Evolutionary conservation across 2,797 vertebrate species (phyloP), one percentile per base, ranked within the genome.

Genomic region (Enteromius viviparus): DNA sequence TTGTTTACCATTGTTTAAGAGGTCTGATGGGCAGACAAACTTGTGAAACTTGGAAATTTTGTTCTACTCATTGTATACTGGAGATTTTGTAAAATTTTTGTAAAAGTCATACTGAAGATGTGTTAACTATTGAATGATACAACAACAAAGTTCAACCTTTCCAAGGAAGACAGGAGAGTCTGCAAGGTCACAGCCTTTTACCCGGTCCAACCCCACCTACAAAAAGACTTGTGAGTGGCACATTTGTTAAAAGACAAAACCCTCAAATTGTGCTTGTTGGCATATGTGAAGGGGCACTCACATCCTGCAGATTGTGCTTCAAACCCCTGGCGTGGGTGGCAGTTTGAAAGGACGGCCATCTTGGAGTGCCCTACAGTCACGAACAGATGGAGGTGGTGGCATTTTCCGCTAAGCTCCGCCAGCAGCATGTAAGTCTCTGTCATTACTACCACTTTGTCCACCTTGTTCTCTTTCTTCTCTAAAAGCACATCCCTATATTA

Each of bases 321-420:
- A 90, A 89, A 87, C 79, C 87, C 81, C 88, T 89, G 89, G 86
- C 82, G 70, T 19, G 49, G 76, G 77, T 84, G 78, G 76, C 78
- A 34, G 76, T 69, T 82, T 84, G 62, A 84, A 62, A 68, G 85
- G 82, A 78, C 79, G 81, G 84, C 78, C 83, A 88, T 86, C 72
- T 82, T 81, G 75, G 76, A 80, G 81, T 81, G 85, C 47, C 87
- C 89, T 84, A 88, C 81, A 76, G 83, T 83, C 51, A 72, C 76
- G 83, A 85, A 85, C 86, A 89, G 89, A 92, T 90, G 89, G 89
- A 89, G 89, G 81, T 81, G 75, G 81, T 76, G 77, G 88, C 83
- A 86, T 85, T 80, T 86, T 87, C 78, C 64, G 42, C 69, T 51
- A 78, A 34, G 26, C 82, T 26, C 65, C n/a, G 62, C 78, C 84